Percentiles rank a stretch among this genome's conserved stretches.
phyloP scores from a whole-genome alignment of 2,888 invertebrate genomes.

The Drosophila pullipes region DNA sequence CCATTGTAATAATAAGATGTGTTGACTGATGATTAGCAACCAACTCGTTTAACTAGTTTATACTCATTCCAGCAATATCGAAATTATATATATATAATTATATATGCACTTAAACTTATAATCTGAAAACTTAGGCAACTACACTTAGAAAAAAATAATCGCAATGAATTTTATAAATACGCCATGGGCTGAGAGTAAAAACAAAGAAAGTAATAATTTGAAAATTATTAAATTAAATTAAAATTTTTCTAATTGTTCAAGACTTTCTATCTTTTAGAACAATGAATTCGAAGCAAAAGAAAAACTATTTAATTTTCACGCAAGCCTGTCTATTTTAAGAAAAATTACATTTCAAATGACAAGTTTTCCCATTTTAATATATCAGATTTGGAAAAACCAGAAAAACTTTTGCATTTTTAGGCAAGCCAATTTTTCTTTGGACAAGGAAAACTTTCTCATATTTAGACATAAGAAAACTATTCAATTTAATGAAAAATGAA shows the following conservation, averaged over 20 bases:
- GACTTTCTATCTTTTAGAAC: not conserved
- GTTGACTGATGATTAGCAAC: conserved; percentile 17
- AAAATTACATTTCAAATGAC: too few species aligned
- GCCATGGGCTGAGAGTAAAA: not conserved
- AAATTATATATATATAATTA: conserved; percentile 19
- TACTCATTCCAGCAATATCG: conserved; percentile 77
- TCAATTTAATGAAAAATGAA: accelerated
- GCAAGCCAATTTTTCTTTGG: not conserved
- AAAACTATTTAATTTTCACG: too few species aligned
- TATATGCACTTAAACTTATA: conserved; percentile 40
- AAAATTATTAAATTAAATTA: too few species aligned
- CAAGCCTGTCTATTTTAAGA: too few species aligned
- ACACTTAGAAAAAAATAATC: conserved; percentile 19
- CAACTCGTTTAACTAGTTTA: conserved; percentile 76
- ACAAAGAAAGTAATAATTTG: not conserved
- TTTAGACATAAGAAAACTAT: not conserved
- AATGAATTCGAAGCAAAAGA: not conserved
- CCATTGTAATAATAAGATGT: conserved; percentile 22
- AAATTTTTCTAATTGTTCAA: too few species aligned
- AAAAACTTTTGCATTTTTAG: not conserved
- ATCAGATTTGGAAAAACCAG: too few species aligned
- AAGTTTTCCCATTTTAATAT: too few species aligned
- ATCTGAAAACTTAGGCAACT: conserved; percentile 33
- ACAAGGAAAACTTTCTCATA: accelerated
- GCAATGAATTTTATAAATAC: not conserved